phyloP scores from a whole-genome alignment of 1,140 invertebrate species.

The Holcopasites calliopsidis region DNA sequence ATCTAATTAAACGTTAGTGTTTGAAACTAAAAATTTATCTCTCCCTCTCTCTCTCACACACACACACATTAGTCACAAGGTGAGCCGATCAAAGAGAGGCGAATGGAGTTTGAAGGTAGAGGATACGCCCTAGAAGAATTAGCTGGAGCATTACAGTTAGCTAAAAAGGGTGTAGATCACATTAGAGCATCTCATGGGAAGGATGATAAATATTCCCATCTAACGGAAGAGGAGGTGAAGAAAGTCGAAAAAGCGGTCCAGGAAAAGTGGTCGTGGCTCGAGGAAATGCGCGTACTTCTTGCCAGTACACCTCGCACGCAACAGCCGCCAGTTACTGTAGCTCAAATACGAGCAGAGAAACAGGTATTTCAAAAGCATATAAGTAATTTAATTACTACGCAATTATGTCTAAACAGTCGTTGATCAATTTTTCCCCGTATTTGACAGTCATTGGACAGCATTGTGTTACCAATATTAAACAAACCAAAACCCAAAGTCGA shows the following conservation, averaged over 20 bases:
- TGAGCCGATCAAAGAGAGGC: conserved; percentile 91
- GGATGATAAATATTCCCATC: conserved; percentile 91
- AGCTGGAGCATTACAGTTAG: conserved; percentile 85
- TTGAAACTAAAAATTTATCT: neutral
- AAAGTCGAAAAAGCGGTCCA: conserved; percentile 83
- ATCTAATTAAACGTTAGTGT: neutral
- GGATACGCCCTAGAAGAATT: conserved; percentile 89
- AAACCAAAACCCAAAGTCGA: conserved; percentile 91
- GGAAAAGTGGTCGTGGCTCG: conserved; percentile 85
- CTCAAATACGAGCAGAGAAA: conserved; percentile 87
- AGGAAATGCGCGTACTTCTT: conserved; percentile 84
- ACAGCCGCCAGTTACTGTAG: conserved; percentile 87
- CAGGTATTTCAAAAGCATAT: conserved; percentile 79
- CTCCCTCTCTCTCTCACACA: conserved; percentile 68
- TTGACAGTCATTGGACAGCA: conserved; percentile 84
- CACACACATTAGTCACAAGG: conserved; percentile 86
- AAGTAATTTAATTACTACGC: conserved; percentile 7
- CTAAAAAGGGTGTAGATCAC: conserved; percentile 87
- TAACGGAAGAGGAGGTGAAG: conserved; percentile 89
- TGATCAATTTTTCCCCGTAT: conserved; percentile 31
- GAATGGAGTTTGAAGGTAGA: conserved; percentile 88
- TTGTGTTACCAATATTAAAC: conserved; percentile 87
- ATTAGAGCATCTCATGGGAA: conserved; percentile 79
- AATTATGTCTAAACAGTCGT: neutral
- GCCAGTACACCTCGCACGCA: conserved; percentile 82